phyloP scores from a whole-genome alignment of 2,797 vertebrate species.

The Halcyon chelicuti region DNA sequence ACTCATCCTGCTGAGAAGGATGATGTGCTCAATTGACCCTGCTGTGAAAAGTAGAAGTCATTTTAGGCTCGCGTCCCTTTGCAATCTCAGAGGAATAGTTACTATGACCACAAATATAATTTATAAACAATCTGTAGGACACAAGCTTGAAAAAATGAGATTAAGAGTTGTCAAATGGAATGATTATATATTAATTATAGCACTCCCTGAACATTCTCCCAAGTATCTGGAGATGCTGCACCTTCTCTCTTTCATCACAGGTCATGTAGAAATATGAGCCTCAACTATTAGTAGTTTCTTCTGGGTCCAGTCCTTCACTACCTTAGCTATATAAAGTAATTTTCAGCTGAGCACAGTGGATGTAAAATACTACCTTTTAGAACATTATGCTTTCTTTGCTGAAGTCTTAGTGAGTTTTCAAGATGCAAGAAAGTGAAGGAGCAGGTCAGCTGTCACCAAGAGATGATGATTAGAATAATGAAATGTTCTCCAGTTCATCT shows the following conservation, averaged over 20 bases:
- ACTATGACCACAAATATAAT: slow-evolving; percentile 40
- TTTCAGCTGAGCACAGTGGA: slow-evolving; percentile 8
- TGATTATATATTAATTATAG: slow-evolving; percentile 1
- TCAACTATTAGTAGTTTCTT: slow-evolving; percentile 19
- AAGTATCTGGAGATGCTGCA: background rate
- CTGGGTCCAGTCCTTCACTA: slow-evolving; percentile 44
- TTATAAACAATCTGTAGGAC: slow-evolving; percentile 54
- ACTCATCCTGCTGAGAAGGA: slow-evolving; percentile 40
- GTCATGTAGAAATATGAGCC: slow-evolving; percentile 19
- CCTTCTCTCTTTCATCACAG: slow-evolving; percentile 10
- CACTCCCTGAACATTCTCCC: background rate
- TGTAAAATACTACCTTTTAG: slow-evolving; percentile 21
- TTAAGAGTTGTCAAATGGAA: slow-evolving; percentile 21
- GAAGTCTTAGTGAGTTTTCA: slow-evolving; percentile 24
- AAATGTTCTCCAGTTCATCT: slow-evolving; percentile 25
- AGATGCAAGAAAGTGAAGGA: background rate
- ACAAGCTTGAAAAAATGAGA: background rate
- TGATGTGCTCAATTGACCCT: slow-evolving; percentile 45
- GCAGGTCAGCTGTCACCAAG: slow-evolving; percentile 6
- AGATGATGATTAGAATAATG: slow-evolving; percentile 10
- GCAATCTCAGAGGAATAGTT: slow-evolving; percentile 37
- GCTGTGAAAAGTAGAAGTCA: slow-evolving; percentile 58
- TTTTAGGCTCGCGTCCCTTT: slow-evolving; percentile 36
- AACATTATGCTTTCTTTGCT: slow-evolving; percentile 13
- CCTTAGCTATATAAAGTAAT: background rate